These are phyloP conservation scores for Paramuricea clavata DNA, from an alignment of 92 coral and sea anemone genomes.

Conservation along the genomic window DNA sequence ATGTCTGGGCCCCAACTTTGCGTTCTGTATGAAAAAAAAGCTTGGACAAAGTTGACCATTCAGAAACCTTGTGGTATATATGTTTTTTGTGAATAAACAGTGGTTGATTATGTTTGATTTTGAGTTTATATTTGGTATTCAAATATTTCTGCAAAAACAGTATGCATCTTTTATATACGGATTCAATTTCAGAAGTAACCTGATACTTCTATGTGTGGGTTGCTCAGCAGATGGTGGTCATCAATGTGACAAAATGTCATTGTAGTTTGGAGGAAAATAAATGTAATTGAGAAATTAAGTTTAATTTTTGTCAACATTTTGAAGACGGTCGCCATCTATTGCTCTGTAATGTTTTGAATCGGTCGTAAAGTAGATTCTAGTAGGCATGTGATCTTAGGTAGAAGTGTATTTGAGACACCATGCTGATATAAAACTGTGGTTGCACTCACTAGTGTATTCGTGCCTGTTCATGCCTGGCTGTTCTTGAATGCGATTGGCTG, in stretches of 20 bases:
- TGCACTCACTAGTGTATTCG: background rate
- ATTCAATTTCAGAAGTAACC: background rate
- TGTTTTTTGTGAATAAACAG: background rate
- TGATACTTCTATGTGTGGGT: background rate
- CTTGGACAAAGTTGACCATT: background rate
- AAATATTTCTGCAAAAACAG: no score
- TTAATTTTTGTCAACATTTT: background rate
- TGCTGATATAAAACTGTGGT: background rate
- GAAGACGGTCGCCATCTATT: background rate
- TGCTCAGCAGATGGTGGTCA: background rate
- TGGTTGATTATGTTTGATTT: background rate
- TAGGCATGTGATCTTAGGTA: no score
- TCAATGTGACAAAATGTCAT: no score
- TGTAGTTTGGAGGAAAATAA: no score
- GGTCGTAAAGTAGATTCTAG: no score
- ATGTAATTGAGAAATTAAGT: no score
- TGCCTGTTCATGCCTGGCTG: slow-evolving; percentile 39
- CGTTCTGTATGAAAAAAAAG: no score
- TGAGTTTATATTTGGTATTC: no score
- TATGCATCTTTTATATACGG: background rate
- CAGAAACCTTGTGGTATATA: no score
- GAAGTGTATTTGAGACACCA: no score
- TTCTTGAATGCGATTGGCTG: slow-evolving; percentile 15
- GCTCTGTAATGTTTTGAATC: no score
- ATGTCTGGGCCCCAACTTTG: background rate